Conservation (phyloP, 64 coral and sea anemone species). For the Pocillopora verrucosa region DNA sequence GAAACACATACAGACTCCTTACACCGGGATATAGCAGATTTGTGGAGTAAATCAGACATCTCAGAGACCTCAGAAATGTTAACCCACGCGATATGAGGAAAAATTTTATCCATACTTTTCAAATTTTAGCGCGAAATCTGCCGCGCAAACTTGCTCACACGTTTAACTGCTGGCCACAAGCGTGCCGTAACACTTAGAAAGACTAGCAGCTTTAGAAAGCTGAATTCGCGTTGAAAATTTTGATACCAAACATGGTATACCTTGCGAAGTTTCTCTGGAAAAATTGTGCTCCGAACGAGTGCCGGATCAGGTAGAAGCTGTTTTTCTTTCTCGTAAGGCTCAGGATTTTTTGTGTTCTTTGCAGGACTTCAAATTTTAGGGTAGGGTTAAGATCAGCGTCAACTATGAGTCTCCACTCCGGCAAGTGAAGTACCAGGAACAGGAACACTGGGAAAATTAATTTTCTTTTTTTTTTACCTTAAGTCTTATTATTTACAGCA, state of each 20-base stretch:
- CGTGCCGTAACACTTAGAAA: too few relatives aligned
- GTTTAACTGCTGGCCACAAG: constrained; percentile 11
- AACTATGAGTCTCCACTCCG: too few relatives aligned
- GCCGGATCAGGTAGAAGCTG: constrained; percentile 6
- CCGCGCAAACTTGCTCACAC: background rate
- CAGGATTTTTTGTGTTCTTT: background rate
- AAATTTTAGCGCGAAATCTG: constrained; percentile 3
- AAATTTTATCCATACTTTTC: constrained; percentile 6
- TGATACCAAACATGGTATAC: too few relatives aligned
- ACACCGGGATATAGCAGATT: constrained; percentile 18
- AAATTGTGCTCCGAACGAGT: constrained; percentile 9
- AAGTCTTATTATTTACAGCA: too few relatives aligned
- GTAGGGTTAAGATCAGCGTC: too few relatives aligned
- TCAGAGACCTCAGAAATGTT: constrained; percentile 7
- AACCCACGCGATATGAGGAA: constrained; percentile 7
- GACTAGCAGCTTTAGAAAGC: constrained; percentile 14
- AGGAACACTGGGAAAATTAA: too few relatives aligned
- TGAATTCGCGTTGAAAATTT: too few relatives aligned
- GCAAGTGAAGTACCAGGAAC: too few relatives aligned
- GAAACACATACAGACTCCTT: constrained; percentile 16
- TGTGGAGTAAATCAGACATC: constrained; percentile 13
- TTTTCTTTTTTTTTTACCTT: too few relatives aligned
- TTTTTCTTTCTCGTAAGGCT: background rate
- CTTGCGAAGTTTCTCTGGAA: too few relatives aligned
- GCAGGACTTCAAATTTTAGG: too few relatives aligned